Evolutionary conservation across 2,888 invertebrate genomes (phyloP).

Genomic region (Drosophila peninsularis): DNA sequence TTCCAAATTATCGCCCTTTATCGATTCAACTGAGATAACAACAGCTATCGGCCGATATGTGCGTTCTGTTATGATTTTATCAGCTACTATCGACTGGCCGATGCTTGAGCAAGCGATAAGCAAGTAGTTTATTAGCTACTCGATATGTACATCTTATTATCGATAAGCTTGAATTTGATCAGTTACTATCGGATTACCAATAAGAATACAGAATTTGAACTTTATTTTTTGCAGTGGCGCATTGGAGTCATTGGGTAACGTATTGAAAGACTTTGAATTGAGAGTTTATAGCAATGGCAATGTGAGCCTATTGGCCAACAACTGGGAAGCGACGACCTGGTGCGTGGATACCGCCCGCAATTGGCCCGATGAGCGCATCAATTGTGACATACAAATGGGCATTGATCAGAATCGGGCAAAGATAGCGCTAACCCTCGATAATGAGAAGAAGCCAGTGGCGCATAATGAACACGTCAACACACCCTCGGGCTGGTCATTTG

Average conservation of each 20-base stretch:
- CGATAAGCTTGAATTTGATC: not conserved
- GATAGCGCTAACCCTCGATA: constrained; percentile 62
- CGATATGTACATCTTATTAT: not conserved
- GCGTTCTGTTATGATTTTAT: not conserved
- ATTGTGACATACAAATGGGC: constrained; percentile 79
- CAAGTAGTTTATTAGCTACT: not conserved
- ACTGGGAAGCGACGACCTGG: constrained; percentile 79
- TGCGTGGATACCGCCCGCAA: constrained; percentile 76
- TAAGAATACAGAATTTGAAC: not conserved
- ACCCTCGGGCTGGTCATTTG: constrained; percentile 79
- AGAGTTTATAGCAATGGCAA: constrained; percentile 70
- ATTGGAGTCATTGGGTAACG: constrained; percentile 56
- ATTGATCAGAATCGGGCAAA: constrained; percentile 44
- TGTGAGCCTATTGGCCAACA: constrained; percentile 65
- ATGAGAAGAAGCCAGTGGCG: constrained; percentile 51
- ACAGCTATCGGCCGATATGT: not conserved
- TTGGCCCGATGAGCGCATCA: constrained; percentile 82
- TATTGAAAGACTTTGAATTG: constrained; percentile 59
- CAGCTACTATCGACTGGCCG: not conserved
- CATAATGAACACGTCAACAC: constrained; percentile 72
- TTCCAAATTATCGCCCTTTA: not conserved
- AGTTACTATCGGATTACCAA: too few species aligned
- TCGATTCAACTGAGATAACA: not conserved
- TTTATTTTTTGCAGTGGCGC: constrained; percentile 56
- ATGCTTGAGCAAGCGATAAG: too few species aligned